phyloP scores from a whole-genome alignment of 2,113 vertebrate genomes.

The Isichthys henryi region DNA sequence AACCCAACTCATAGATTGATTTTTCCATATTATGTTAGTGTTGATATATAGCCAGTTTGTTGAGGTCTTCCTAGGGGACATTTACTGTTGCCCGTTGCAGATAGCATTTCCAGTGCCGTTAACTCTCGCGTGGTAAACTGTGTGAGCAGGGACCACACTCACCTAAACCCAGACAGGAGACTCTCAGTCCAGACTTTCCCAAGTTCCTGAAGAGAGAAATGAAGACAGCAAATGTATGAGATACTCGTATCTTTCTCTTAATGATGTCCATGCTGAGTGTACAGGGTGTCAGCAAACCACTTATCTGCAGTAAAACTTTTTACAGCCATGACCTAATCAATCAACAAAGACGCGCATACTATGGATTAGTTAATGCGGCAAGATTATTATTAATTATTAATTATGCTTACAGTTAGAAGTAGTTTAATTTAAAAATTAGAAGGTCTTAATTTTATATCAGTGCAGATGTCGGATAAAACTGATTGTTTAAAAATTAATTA shows the following conservation, averaged over 20 bases:
- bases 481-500: not conserved
- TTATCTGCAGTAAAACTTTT: not conserved
- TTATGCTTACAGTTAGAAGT: not conserved
- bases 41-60: not conserved
- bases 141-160: constrained; percentile 29
- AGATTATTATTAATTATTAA: not conserved
- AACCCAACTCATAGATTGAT: not conserved
- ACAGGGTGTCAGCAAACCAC: not conserved
- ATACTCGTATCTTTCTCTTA: not conserved
- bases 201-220: constrained; percentile 51
- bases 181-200: constrained; percentile 63
- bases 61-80: not conserved
- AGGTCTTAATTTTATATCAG: not conserved
- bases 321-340: not conserved
- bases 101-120: not conserved
- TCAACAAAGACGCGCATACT: not conserved
- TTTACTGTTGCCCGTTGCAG: not conserved
- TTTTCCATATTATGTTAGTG: not conserved
- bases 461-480: not conserved
- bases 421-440: not conserved
- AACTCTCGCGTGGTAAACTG: not conserved
- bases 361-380: not conserved
- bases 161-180: constrained; percentile 67
- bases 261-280: not conserved
- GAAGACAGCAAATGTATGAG: not conserved